Percentiles rank a stretch among this genome's conserved stretches.
phyloP scores from a whole-genome alignment of 92 coral and sea anemone genomes.

The Porites rus region DNA sequence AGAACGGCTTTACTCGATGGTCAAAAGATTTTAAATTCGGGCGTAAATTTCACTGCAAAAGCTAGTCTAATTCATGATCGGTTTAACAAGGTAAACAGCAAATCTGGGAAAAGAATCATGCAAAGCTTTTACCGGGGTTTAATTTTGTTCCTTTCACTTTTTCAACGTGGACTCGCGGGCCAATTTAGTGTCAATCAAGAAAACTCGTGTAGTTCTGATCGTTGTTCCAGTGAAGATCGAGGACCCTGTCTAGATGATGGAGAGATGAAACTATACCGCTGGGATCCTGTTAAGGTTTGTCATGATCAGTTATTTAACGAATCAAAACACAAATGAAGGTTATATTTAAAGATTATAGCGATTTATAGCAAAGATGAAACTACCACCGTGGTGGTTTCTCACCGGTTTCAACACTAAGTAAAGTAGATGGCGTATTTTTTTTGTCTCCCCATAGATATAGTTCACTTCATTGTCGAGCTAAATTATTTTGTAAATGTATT shows the following conservation, averaged over 20 bases:
- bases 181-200: conserved; percentile 28
- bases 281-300: conserved; percentile 95
- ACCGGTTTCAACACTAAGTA: too few species aligned
- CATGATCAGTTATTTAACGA: background rate
- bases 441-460: too few species aligned
- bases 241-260: conserved; percentile 72
- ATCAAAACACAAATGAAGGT: background rate
- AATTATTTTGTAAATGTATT: too few species aligned
- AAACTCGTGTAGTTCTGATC: conserved; percentile 32
- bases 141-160: background rate
- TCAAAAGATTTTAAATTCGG: background rate
- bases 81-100: background rate
- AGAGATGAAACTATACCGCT: conserved; percentile 76
- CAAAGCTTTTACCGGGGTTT: background rate
- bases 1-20: too few species aligned
- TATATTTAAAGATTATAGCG: background rate
- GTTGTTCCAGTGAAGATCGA: conserved; percentile 43
- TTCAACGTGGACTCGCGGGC: conserved; percentile 1
- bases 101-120: conserved; percentile 1
- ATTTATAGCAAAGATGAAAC: background rate
- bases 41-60: background rate
- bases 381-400: too few species aligned
- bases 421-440: too few species aligned
- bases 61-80: background rate
- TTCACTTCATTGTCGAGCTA: too few species aligned